Conservation (phyloP, 2,113 vertebrate genomes). For the Peromyscus polionotus region DNA sequence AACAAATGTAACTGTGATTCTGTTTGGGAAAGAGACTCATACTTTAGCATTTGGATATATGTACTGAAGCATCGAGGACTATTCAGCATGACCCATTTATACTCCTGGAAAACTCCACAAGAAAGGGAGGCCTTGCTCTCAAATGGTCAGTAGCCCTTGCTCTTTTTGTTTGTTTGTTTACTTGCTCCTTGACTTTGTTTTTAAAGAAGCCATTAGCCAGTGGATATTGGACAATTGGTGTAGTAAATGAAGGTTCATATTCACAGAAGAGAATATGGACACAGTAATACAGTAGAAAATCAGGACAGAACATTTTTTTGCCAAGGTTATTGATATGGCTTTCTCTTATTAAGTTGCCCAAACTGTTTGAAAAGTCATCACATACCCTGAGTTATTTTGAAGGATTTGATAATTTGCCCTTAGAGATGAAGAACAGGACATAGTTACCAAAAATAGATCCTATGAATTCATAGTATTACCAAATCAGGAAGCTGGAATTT, state of each 20-base stretch:
- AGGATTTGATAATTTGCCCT: slow-evolving; percentile 45
- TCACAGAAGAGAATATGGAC: background rate
- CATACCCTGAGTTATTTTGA: slow-evolving; percentile 39
- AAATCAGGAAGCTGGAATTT: slow-evolving; percentile 61
- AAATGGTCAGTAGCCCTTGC: background rate
- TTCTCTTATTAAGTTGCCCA: background rate
- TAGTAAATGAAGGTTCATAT: background rate
- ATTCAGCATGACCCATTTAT: background rate
- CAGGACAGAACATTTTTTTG: background rate
- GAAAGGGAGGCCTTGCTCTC: background rate
- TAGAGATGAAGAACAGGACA: slow-evolving; percentile 59
- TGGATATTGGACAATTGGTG: slow-evolving; percentile 25
- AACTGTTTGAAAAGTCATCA: slow-evolving; percentile 10
- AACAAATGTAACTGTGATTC: background rate
- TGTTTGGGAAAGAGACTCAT: background rate
- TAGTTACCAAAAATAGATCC: slow-evolving; percentile 63
- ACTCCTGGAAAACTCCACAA: background rate
- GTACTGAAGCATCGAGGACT: background rate
- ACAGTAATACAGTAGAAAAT: slow-evolving; percentile 9
- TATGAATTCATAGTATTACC: slow-evolving; percentile 71
- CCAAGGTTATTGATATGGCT: background rate
- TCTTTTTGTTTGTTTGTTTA: background rate
- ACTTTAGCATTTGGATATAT: background rate
- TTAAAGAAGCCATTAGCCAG: slow-evolving; percentile 45
- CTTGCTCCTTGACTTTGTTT: background rate